These are phyloP conservation scores for Bicyclus anynana DNA, from an alignment of 1,140 invertebrate genomes.

Conservation along the genomic window DNA sequence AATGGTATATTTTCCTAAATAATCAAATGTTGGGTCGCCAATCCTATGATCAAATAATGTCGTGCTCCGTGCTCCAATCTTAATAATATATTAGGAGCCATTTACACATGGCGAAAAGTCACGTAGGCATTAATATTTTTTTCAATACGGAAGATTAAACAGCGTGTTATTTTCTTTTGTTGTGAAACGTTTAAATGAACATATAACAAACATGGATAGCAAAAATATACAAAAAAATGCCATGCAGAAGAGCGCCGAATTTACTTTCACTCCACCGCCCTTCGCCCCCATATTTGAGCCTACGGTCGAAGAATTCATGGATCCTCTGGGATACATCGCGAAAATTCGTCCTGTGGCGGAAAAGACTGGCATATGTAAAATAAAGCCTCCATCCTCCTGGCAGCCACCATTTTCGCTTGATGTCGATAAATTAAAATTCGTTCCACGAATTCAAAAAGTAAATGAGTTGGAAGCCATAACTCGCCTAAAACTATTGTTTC, in stretches of 20 bases:
- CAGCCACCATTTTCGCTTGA: conserved; percentile 99
- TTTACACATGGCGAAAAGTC: conserved; percentile 73
- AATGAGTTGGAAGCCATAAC: conserved; percentile 98
- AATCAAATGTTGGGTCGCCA: conserved; percentile 13
- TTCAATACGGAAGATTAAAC: conserved; percentile 29
- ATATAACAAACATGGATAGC: conserved; percentile 52
- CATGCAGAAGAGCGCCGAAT: conserved; percentile 75
- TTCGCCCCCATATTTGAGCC: conserved; percentile 83
- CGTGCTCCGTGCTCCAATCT: conserved; percentile 17
- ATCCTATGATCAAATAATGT: conserved; percentile 23
- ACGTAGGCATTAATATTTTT: conserved; percentile 58
- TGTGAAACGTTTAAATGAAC: conserved; percentile 18
- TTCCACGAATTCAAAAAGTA: conserved; percentile 96
- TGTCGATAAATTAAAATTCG: conserved; percentile 98
- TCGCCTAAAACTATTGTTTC: conserved; percentile 96
- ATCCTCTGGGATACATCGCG: conserved; percentile 82
- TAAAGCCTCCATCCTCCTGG: conserved; percentile 87
- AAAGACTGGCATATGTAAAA: conserved; percentile 83
- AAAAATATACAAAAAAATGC: conserved; percentile 74
- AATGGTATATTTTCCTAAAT: conserved; percentile 15
- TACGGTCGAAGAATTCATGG: conserved; percentile 82
- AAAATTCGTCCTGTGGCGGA: conserved; percentile 83
- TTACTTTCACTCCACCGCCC: conserved; percentile 79
- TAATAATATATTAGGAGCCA: conserved; percentile 58
- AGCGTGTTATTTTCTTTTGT: conserved; percentile 12